phyloP scores from a whole-genome alignment of 2,797 vertebrate species.

The Chromobotia macracanthus region DNA sequence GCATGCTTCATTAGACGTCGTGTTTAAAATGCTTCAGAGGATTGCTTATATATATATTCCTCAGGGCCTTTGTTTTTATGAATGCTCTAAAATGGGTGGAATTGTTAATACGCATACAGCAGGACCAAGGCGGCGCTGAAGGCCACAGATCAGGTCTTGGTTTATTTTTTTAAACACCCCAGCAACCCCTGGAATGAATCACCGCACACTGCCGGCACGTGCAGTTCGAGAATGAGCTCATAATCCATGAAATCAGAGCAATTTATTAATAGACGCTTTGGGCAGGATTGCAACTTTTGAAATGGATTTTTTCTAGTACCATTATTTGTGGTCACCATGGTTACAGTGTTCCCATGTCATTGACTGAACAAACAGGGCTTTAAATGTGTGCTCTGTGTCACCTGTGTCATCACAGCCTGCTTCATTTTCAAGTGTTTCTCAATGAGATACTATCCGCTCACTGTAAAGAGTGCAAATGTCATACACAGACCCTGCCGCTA shows the following conservation, averaged over 20 bases:
- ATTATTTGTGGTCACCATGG: slow-evolving; percentile 70
- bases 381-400: slow-evolving; percentile 61
- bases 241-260: slow-evolving; percentile 11
- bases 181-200: background rate
- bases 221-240: background rate
- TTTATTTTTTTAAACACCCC: background rate
- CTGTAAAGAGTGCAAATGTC: background rate
- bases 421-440: slow-evolving; percentile 27
- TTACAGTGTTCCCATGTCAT: slow-evolving; percentile 62
- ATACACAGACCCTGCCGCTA: background rate
- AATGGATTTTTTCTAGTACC: slow-evolving; percentile 37
- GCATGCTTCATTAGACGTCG: slow-evolving; percentile 1
- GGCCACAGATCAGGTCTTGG: background rate
- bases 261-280: background rate
- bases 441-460: background rate
- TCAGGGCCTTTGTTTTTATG: background rate
- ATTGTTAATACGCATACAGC: background rate
- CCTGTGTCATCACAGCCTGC: slow-evolving; percentile 30
- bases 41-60: slow-evolving; percentile 8
- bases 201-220: background rate
- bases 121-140: background rate
- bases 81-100: background rate
- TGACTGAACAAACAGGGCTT: slow-evolving; percentile 69
- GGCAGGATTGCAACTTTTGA: slow-evolving; percentile 6
- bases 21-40: background rate